These are phyloP conservation scores for Subanguina moxae DNA, from an alignment of 1,140 invertebrate species.

Conservation along the genomic window DNA sequence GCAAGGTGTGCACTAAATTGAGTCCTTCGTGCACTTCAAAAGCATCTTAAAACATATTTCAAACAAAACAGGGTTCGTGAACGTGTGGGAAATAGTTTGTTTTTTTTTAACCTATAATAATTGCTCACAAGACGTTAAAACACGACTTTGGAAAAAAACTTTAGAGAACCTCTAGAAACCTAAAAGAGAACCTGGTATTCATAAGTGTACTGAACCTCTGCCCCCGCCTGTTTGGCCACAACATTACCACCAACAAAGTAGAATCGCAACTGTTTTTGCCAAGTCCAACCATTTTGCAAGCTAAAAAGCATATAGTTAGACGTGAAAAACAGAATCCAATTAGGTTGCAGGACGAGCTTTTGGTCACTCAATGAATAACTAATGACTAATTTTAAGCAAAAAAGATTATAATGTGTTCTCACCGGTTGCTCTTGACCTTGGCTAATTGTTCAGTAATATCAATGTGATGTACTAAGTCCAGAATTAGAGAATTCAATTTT, in stretches of 20 bases:
- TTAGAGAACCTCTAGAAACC: neutral
- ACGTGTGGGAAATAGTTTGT: too few relatives aligned
- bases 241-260: slow-evolving; percentile 51
- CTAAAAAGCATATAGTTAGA: too few relatives aligned
- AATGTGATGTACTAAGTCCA: slow-evolving; percentile 88
- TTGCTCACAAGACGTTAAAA: neutral
- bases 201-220: slow-evolving; percentile 88
- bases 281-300: slow-evolving; percentile 75
- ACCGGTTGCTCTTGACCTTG: slow-evolving; percentile 60
- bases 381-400: too few relatives aligned
- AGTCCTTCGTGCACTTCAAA: too few relatives aligned
- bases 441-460: slow-evolving; percentile 75
- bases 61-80: too few relatives aligned
- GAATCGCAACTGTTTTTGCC: slow-evolving; percentile 89
- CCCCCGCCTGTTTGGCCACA: slow-evolving; percentile 72
- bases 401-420: too few relatives aligned
- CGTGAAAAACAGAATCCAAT: too few relatives aligned
- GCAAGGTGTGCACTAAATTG: too few relatives aligned
- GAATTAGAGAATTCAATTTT: slow-evolving; percentile 70
- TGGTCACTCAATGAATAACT: too few relatives aligned
- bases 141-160: too few relatives aligned
- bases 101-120: too few relatives aligned
- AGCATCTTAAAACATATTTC: too few relatives aligned
- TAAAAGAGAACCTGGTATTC: slow-evolving; percentile 79
- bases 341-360: slow-evolving; percentile 62